Conservation (phyloP, 2,888 invertebrate genomes). For the Maniola hyperantus region DNA sequence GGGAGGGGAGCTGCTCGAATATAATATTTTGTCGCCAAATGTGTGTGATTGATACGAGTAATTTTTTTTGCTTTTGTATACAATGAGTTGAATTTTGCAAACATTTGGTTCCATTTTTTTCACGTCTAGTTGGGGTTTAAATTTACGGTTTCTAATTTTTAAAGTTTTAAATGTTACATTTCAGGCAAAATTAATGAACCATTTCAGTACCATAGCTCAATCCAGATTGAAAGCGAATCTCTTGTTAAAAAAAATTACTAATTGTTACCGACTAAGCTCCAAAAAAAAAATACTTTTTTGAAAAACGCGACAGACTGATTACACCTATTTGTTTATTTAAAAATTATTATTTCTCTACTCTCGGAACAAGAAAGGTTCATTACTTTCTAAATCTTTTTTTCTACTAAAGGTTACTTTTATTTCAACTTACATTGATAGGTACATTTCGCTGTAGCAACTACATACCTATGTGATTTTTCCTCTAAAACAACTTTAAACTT, state of each 20-base stretch:
- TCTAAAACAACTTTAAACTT: slow-evolving; percentile 20
- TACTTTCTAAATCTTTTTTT: too few species aligned
- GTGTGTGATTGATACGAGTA: slow-evolving; percentile 44
- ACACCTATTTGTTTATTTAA: too few species aligned
- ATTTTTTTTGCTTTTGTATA: slow-evolving; percentile 38
- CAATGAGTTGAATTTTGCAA: slow-evolving; percentile 12
- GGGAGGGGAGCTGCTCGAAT: slow-evolving; percentile 27
- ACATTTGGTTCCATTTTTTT: slow-evolving; percentile 6
- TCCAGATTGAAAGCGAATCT: too few species aligned
- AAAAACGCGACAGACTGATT: too few species aligned
- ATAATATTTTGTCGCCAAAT: slow-evolving; percentile 42
- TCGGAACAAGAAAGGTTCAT: too few species aligned
- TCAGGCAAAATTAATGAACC: background rate
- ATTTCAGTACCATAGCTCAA: too few species aligned
- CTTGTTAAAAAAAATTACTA: too few species aligned
- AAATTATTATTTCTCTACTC: too few species aligned
- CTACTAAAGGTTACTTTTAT: too few species aligned
- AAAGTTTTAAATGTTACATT: background rate
- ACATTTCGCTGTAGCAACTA: background rate
- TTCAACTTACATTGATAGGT: too few species aligned
- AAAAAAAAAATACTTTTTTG: too few species aligned
- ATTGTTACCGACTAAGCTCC: too few species aligned
- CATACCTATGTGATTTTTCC: slow-evolving; percentile 15
- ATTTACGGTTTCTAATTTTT: background rate
- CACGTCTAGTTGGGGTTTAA: background rate